phyloP scores from a whole-genome alignment of 2,888 invertebrate genomes.

The Drosophila paranaensis region DNA sequence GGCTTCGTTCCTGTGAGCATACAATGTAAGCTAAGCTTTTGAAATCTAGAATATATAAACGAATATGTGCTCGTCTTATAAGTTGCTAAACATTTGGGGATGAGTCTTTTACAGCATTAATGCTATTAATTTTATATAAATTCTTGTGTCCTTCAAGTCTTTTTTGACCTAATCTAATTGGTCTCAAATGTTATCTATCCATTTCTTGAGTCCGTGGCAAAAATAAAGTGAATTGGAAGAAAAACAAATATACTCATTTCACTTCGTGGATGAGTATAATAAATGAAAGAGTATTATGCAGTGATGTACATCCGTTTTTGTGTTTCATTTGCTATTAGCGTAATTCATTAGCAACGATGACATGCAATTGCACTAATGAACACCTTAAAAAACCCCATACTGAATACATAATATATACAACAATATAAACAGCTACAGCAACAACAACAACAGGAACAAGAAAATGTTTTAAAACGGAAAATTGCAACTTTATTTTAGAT shows the following conservation, averaged over 20 bases:
- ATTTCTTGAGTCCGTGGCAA: too few relatives aligned
- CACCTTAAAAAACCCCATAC: not conserved
- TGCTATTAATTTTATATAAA: too few relatives aligned
- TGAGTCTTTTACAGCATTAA: too few relatives aligned
- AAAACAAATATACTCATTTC: too few relatives aligned
- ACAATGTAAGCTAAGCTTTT: not conserved
- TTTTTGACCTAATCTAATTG: too few relatives aligned
- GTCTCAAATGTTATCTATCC: too few relatives aligned
- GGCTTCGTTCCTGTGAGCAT: not conserved
- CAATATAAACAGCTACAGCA: not conserved
- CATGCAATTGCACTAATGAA: not conserved
- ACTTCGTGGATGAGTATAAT: too few relatives aligned
- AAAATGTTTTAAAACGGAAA: not conserved
- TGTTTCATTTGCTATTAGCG: not conserved
- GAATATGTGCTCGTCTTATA: not conserved
- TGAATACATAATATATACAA: not conserved
- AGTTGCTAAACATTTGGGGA: not conserved
- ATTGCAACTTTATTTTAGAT: constrained; percentile 7
- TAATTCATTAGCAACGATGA: not conserved
- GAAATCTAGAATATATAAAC: not conserved
- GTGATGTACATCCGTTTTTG: not conserved
- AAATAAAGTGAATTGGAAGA: too few relatives aligned
- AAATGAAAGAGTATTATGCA: not conserved
- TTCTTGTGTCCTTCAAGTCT: too few relatives aligned
- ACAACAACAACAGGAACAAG: not conserved